Percentiles rank a stretch among this genome's conserved stretches.
Evolutionary conservation across 2,888 invertebrate genomes (phyloP).

Genomic region (Chaetoderma sp.): DNA sequence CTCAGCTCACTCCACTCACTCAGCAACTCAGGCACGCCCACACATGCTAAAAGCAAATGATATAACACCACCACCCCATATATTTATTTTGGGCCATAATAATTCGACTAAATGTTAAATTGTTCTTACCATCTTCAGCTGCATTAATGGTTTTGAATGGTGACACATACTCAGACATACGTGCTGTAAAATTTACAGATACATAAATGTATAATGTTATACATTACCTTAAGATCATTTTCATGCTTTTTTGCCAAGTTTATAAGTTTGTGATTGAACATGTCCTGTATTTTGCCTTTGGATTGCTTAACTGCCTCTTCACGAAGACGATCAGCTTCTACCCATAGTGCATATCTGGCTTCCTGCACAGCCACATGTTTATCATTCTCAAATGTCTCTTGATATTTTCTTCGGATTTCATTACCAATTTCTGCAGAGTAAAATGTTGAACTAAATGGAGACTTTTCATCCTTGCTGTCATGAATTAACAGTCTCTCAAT

Average conservation of each 20-base stretch:
- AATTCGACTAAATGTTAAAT: no score
- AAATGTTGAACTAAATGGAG: not conserved
- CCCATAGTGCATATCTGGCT: conserved; percentile 51
- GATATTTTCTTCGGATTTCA: conserved; percentile 43
- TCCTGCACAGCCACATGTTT: conserved; percentile 45
- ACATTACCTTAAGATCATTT: conserved; percentile 47
- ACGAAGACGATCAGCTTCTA: conserved; percentile 47
- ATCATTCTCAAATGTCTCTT: conserved; percentile 48
- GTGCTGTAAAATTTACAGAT: no score
- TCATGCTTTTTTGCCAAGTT: conserved; percentile 46
- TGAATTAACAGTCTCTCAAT: no score
- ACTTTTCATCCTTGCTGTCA: no score
- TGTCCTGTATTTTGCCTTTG: conserved; percentile 36
- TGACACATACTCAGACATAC: no score
- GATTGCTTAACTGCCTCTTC: conserved; percentile 43
- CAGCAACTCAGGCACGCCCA: no score
- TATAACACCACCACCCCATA: no score
- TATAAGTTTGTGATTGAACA: conserved; percentile 24
- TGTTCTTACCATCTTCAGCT: no score
- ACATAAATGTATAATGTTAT: not conserved
- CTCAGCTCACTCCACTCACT: no score
- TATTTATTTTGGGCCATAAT: no score
- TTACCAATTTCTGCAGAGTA: conserved; percentile 49
- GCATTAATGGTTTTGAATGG: no score
- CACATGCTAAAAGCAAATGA: no score